Evolutionary conservation across 2,113 vertebrate species (phyloP).

Genomic region (Varanus salvator): DNA sequence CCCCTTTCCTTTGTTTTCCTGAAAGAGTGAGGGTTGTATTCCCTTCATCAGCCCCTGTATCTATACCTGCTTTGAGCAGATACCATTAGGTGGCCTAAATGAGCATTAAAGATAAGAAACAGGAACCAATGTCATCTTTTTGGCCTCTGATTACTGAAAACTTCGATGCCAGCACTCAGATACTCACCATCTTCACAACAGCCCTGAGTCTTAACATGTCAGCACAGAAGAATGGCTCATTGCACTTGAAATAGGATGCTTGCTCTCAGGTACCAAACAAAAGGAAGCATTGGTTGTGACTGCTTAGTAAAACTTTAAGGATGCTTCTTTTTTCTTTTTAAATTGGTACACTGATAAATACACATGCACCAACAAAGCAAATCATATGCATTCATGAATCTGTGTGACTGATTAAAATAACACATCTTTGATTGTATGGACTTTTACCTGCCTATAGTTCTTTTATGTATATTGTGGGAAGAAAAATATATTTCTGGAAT

Average conservation of each 20-base stretch:
- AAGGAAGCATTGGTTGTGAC: not conserved
- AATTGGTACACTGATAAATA: not conserved
- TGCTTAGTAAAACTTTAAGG: not conserved
- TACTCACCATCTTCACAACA: not conserved
- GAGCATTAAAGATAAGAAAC: conserved; percentile 1
- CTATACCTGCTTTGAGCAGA: conserved; percentile 65
- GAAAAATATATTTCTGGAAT: not conserved
- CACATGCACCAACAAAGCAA: not conserved
- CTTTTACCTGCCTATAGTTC: not conserved
- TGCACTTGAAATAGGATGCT: not conserved
- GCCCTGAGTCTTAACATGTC: not conserved
- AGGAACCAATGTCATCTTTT: not conserved
- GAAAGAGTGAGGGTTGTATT: conserved; percentile 66
- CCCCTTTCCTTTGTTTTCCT: conserved; percentile 74
- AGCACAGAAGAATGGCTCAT: not conserved
- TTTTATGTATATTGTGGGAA: not conserved
- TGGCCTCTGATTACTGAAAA: not conserved
- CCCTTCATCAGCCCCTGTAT: conserved; percentile 9
- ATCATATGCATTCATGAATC: not conserved
- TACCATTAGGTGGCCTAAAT: conserved; percentile 60
- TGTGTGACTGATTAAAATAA: not conserved
- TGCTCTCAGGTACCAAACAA: not conserved
- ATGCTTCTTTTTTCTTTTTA: not conserved
- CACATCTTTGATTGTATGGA: not conserved
- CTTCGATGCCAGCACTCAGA: not conserved